Percentiles rank a stretch among this genome's conserved stretches.
Conservation (phyloP, 2,888 invertebrate genomes). For the Diabrotica balteata region DNA sequence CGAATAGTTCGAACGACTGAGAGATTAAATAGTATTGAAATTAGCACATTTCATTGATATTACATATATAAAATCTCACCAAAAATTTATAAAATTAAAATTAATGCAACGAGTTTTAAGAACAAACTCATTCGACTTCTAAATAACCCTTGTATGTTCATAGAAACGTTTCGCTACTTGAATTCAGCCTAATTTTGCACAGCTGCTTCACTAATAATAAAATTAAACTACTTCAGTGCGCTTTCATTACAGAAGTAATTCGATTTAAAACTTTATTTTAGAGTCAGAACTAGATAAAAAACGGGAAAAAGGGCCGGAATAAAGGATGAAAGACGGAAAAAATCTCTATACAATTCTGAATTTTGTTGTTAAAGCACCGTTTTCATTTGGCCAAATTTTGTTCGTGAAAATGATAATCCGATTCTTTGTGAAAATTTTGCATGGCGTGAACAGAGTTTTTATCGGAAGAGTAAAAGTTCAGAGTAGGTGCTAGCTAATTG, state of each 20-base stretch:
- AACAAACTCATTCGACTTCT: no score
- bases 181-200: background rate
- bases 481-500: background rate
- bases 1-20: no score
- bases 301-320: conserved; percentile 1
- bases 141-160: no score
- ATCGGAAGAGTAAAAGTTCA: background rate
- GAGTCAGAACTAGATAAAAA: background rate
- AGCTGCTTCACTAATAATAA: conserved; percentile 7
- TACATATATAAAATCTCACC: no score
- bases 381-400: conserved; percentile 16
- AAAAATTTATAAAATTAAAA: background rate
- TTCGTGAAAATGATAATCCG: conserved; percentile 20
- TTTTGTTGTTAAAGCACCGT: conserved; percentile 19
- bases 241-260: conserved; percentile 2
- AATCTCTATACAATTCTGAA: conserved; percentile 21
- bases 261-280: conserved; percentile 4
- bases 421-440: conserved; percentile 23
- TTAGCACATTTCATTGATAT: no score
- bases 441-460: conserved; percentile 20
- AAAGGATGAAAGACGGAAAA: conserved; percentile 16
- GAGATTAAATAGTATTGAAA: no score
- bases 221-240: conserved; percentile 5
- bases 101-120: background rate
- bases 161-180: no score